phyloP scores from a whole-genome alignment of 2,888 invertebrate genomes.

The Lysandra bellargus region DNA sequence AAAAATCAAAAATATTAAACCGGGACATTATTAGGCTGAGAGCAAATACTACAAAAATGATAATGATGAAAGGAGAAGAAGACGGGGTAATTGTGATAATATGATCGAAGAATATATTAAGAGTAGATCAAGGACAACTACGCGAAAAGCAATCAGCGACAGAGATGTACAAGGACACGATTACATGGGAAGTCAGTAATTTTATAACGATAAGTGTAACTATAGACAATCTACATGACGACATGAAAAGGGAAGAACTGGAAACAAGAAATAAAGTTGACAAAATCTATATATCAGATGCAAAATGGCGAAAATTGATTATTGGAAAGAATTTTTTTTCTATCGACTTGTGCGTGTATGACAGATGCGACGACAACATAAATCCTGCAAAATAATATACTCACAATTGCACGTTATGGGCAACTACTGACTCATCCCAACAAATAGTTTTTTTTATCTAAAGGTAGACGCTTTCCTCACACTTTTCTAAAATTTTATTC shows the following conservation, averaged over 20 bases:
- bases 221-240: background rate
- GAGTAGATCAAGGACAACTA: background rate
- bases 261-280: background rate
- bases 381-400: background rate
- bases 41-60: background rate
- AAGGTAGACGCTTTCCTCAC: conserved; percentile 6
- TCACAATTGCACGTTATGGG: background rate
- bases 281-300: background rate
- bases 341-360: conserved; percentile 3
- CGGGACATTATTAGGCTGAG: background rate
- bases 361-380: background rate
- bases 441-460: background rate
- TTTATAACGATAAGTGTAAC: background rate
- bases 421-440: background rate
- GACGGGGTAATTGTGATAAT: background rate
- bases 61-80: background rate
- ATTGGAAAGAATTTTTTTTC: background rate
- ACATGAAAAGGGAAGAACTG: background rate
- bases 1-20: background rate
- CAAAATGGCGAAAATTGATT: too few species aligned
- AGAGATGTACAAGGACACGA: background rate
- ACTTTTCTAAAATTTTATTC: background rate
- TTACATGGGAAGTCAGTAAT: background rate
- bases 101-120: background rate
- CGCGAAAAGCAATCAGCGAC: background rate